phyloP scores from a whole-genome alignment of 2,113 vertebrate species.

The Uropsilus gracilis region DNA sequence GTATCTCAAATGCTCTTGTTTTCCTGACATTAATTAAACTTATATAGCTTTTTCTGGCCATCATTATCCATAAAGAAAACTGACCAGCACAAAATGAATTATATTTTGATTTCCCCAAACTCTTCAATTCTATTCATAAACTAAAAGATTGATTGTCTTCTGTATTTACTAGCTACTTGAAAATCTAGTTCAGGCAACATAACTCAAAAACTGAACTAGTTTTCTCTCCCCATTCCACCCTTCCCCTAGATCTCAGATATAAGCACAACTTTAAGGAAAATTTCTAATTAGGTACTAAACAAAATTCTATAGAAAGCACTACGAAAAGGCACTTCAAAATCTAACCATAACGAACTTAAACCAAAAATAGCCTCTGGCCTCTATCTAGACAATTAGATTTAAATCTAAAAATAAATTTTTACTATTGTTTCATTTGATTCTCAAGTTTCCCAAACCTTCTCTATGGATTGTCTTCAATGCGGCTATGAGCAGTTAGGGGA shows the following conservation, averaged over 20 bases:
- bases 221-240: neutral
- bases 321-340: conserved; percentile 29
- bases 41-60: neutral
- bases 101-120: neutral
- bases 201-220: neutral
- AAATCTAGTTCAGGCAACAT: neutral
- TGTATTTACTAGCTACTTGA: neutral
- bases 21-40: neutral
- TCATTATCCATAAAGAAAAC: neutral
- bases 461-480: neutral
- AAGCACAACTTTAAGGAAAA: neutral
- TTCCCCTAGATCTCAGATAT: neutral
- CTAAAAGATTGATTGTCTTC: neutral
- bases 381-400: neutral
- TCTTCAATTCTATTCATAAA: conserved; percentile 29
- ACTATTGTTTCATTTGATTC: neutral
- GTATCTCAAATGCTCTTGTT: neutral
- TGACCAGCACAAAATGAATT: neutral
- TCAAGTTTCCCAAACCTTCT: neutral
- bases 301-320: neutral
- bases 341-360: neutral
- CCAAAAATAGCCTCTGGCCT: neutral
- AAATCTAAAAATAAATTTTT: conserved; percentile 43
- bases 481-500: neutral
- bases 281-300: neutral